Base-by-base conservation (phyloP, 92 coral and sea anemone species). In the Palythoa grandis region DNA sequence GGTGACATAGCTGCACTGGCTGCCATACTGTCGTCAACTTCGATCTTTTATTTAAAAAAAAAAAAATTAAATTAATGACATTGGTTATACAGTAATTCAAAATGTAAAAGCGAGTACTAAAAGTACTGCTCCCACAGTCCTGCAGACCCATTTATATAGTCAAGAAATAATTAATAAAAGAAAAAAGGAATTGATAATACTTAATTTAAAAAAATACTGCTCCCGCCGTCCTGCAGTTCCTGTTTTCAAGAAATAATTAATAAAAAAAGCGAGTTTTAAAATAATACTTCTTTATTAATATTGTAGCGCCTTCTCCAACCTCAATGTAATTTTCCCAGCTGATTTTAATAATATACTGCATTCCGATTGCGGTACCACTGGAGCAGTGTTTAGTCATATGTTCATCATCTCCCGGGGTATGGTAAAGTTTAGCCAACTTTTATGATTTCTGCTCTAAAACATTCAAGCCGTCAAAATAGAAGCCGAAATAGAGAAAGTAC, bases 1-100 rank as follows among this genome's bases (percentile, higher is more conserved):
- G 78, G 77, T 19, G 78, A 74, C 16, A 74, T 47, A 74, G 78
- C 78, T 74, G 47, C 78, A 47, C 78, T 48, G 78, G 57, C 78
- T 74, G 78, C 60, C 78, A 74, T n/a, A 74, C 12, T 47, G 11
- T 74, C 13, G 2, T 74, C 78, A 48, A 74, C 78, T 43, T 74
- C 78, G 54, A 74, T 74, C 78, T 74, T 74, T 74, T 67, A 11
- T 67, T 71, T 37, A 11, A 35, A 25, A 19, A 71, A 71, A 71
- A 71, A 14, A 71, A 20, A 38, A 71, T 60, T 60, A 38, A 71
- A 71, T 71, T 71, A 19, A 24, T 69, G 74, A 69, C 16, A 69
- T 69, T 69, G 43, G 74, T 69, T 69, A 69, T 69, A 17, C 74
- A 29, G 43, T 69, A 69, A 69, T 69, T 69, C 25, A 69, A 69